These are phyloP conservation scores for Pyrochroa serraticornis DNA, from an alignment of 2,888 invertebrate species.

Conservation along the genomic window DNA sequence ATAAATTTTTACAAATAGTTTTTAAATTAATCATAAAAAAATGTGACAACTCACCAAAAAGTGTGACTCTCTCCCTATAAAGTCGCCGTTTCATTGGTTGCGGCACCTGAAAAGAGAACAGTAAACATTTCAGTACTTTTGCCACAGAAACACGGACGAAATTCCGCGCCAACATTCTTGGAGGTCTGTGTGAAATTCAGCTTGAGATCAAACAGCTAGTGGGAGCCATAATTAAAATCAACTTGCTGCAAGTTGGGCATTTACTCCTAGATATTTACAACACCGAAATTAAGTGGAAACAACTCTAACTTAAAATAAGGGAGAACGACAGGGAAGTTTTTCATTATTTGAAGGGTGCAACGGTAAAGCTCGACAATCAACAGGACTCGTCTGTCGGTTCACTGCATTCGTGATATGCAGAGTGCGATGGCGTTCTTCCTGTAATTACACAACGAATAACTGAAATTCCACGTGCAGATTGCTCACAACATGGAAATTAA, in stretches of 20 bases:
- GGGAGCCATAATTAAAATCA: slow-evolving; percentile 1
- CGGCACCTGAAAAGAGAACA: background rate
- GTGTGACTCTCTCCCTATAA: no score
- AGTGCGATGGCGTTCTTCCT: slow-evolving; percentile 27
- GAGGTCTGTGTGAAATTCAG: background rate
- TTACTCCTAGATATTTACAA: background rate
- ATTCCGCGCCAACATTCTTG: background rate
- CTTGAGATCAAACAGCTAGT: background rate
- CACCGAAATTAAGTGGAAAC: slow-evolving; percentile 3
- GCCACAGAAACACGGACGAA: background rate
- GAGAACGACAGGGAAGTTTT: slow-evolving; percentile 8
- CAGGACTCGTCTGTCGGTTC: slow-evolving; percentile 22
- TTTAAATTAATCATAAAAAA: no score
- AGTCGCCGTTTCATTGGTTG: background rate
- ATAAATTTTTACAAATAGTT: no score
- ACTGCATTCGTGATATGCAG: slow-evolving; percentile 22
- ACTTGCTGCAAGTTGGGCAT: background rate
- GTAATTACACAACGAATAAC: slow-evolving; percentile 45
- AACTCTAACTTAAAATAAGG: background rate
- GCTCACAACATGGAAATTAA: slow-evolving; percentile 49
- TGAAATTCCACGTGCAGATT: slow-evolving; percentile 49
- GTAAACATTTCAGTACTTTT: background rate
- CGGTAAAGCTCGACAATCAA: slow-evolving; percentile 10
- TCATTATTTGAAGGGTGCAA: slow-evolving; percentile 18
- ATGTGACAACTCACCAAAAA: background rate